These are phyloP conservation scores for Apamea anceps DNA, from an alignment of 2,888 invertebrate species.

Conservation along the genomic window DNA sequence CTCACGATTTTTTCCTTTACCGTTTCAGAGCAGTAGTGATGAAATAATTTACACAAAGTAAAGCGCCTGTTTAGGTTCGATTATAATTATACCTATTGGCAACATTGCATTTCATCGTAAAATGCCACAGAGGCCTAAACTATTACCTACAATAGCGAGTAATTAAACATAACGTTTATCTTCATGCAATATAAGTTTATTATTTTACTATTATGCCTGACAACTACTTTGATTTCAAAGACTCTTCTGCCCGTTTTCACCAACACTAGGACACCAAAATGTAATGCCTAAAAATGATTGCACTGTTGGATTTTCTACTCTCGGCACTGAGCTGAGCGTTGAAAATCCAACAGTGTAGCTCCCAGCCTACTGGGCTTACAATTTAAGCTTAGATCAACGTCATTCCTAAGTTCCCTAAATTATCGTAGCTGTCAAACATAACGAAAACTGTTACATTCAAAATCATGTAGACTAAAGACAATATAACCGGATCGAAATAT, in stretches of 20 bases:
- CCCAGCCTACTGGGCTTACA: neutral
- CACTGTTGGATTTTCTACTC: neutral
- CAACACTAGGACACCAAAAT: neutral
- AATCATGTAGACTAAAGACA: constrained; percentile 70
- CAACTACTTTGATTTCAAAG: constrained; percentile 9
- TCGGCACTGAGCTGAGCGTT: no score
- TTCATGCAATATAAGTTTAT: neutral
- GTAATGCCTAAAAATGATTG: neutral
- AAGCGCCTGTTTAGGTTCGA: no score
- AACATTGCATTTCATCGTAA: constrained; percentile 15
- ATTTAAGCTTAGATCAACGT: neutral
- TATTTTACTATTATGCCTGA: constrained; percentile 9
- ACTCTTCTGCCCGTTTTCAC: neutral
- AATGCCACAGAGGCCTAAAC: constrained; percentile 20
- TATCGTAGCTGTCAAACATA: constrained; percentile 34
- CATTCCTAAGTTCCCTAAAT: neutral
- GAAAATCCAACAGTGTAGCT: neutral
- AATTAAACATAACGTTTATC: constrained; percentile 1
- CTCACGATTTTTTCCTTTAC: no score
- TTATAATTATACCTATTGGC: neutral
- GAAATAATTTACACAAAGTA: no score
- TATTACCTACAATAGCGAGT: constrained; percentile 1
- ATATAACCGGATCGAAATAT: constrained; percentile 73
- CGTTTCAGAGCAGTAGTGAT: no score
- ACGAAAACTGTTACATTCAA: constrained; percentile 5